Evolutionary conservation across 2,113 vertebrate genomes (phyloP).

Genomic region (Thinocorus orbignyianus): DNA sequence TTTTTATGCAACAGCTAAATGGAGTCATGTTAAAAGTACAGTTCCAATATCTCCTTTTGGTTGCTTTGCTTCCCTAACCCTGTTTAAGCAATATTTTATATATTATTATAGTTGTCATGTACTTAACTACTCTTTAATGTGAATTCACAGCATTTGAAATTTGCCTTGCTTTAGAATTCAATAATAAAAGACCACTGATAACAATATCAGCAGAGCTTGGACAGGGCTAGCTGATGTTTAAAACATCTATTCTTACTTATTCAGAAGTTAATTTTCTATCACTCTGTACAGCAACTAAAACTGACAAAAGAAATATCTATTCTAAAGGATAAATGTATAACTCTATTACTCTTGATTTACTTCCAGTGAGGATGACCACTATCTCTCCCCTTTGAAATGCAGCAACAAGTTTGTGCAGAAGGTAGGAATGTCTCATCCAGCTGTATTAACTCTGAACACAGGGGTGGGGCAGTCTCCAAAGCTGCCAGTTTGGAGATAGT

Average conservation of each 20-base stretch:
- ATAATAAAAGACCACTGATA: neutral
- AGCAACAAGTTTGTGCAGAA: neutral
- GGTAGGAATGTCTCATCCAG: neutral
- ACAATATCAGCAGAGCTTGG: neutral
- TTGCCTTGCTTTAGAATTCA: neutral
- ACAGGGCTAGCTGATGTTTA: neutral
- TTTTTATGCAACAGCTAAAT: neutral
- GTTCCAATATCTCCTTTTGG: neutral
- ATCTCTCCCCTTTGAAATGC: neutral
- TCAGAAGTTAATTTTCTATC: neutral
- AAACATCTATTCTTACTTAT: neutral
- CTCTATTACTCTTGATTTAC: neutral
- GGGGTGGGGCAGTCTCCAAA: neutral
- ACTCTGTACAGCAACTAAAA: neutral
- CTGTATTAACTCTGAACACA: neutral
- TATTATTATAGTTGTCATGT: neutral
- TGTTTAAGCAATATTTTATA: neutral
- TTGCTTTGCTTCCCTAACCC: neutral
- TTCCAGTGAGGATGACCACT: neutral
- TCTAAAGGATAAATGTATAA: neutral
- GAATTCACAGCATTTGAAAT: neutral
- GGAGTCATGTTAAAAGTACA: neutral
- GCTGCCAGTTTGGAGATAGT: neutral
- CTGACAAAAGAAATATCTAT: neutral
- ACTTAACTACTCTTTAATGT: neutral